These are phyloP conservation scores for Onychomys torridus DNA, from an alignment of 2,797 vertebrate genomes.

Conservation along the genomic window DNA sequence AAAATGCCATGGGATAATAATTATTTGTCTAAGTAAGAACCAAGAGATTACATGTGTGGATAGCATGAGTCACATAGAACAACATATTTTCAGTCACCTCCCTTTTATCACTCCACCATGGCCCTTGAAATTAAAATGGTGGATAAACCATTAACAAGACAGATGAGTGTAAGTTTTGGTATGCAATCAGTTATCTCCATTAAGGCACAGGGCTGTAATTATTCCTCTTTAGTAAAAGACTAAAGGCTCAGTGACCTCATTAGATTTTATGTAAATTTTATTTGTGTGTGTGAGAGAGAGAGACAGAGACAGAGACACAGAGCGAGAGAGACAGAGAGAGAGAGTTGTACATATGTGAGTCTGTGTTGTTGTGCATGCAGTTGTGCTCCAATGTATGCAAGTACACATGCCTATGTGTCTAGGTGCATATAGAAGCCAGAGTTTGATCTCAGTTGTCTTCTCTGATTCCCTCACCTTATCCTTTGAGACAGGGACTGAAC, in stretches of 20 bases:
- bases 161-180: neutral
- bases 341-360: neutral
- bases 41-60: neutral
- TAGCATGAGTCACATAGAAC: conserved; percentile 20
- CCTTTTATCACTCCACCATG: conserved; percentile 44
- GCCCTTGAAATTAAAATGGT: conserved; percentile 9
- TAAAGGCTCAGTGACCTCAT: neutral
- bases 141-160: neutral
- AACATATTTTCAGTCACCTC: conserved; percentile 20
- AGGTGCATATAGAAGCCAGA: neutral
- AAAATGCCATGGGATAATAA: neutral
- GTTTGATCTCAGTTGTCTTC: neutral
- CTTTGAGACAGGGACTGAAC: neutral
- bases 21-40: conserved; percentile 60
- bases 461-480: neutral
- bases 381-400: neutral
- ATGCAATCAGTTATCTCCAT: neutral
- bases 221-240: conserved; percentile 45
- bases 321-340: too few relatives aligned
- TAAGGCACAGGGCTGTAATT: neutral
- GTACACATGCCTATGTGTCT: neutral
- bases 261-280: neutral
- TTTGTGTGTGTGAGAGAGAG: neutral
- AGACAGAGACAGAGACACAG: too few relatives aligned
- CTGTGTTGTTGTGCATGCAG: neutral